Percentiles rank a stretch among this genome's conserved stretches.
Conservation (phyloP, 2,113 vertebrate species). For the Malurus melanocephalus region DNA sequence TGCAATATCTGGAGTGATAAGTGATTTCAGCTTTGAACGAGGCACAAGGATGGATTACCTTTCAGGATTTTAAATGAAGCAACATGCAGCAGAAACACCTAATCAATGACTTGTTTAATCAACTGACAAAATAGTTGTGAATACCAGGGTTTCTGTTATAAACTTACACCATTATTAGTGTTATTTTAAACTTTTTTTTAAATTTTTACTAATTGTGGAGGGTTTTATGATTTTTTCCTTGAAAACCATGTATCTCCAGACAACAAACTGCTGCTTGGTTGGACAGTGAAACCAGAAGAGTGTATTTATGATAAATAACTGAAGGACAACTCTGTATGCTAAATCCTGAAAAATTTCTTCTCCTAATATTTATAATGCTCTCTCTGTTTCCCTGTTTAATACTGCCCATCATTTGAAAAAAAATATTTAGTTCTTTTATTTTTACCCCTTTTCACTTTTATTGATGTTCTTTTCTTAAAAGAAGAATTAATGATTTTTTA, state of each 20-base stretch:
- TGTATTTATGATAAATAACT: neutral
- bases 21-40: neutral
- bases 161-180: neutral
- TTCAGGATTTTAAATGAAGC: constrained; percentile 34
- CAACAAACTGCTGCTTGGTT: neutral
- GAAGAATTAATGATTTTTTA: neutral
- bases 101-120: constrained; percentile 25
- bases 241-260: neutral
- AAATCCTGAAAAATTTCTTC: neutral
- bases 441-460: neutral
- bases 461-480: neutral
- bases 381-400: neutral
- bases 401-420: neutral
- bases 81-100: neutral
- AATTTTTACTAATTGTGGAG: neutral
- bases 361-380: neutral
- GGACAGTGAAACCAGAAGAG: neutral
- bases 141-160: neutral
- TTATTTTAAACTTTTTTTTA: neutral
- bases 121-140: neutral
- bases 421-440: neutral
- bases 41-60: neutral
- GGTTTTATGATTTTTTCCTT: neutral
- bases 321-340: neutral
- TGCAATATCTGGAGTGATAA: neutral